phyloP scores from a whole-genome alignment of 2,888 invertebrate species.

The Lasioglossum marginatum region DNA sequence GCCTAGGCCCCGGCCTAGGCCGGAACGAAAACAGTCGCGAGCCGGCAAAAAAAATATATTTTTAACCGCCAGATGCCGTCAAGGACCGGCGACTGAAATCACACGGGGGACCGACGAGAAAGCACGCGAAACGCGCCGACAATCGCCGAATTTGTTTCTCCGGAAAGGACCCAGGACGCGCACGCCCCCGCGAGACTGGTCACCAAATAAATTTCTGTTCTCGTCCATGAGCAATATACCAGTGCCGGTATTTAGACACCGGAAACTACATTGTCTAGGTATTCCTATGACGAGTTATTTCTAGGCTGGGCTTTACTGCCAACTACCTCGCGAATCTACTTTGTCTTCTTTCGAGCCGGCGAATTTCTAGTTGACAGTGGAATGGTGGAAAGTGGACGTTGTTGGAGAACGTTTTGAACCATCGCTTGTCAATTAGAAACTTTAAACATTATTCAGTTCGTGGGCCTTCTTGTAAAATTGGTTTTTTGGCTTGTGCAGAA shows the following conservation, averaged over 20 bases:
- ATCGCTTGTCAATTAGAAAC: not conserved
- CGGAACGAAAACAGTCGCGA: conserved; percentile 68
- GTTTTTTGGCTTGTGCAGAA: not conserved
- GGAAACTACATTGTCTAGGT: conserved; percentile 1
- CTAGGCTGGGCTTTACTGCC: not conserved
- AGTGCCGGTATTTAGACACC: not conserved
- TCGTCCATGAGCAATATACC: not conserved
- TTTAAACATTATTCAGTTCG: not conserved
- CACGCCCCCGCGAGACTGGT: conserved; percentile 9
- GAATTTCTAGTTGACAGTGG: not conserved
- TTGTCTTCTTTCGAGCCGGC: not conserved
- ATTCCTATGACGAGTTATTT: conserved; percentile 3
- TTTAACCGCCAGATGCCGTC: conserved; percentile 77
- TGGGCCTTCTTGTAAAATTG: not conserved
- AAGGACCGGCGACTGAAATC: conserved; percentile 69
- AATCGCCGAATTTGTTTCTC: conserved; percentile 46
- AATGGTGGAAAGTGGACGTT: not conserved
- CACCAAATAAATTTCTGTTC: conserved; percentile 32
- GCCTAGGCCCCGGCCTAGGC: conserved; percentile 55
- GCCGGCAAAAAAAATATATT: conserved; percentile 72
- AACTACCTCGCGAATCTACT: not conserved
- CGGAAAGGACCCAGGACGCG: conserved; percentile 3
- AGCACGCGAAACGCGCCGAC: conserved; percentile 30
- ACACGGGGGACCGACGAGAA: conserved; percentile 43
- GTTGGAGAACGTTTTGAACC: not conserved